Conservation (phyloP, 2,888 invertebrate species). For the Galerucella nymphaeae region DNA sequence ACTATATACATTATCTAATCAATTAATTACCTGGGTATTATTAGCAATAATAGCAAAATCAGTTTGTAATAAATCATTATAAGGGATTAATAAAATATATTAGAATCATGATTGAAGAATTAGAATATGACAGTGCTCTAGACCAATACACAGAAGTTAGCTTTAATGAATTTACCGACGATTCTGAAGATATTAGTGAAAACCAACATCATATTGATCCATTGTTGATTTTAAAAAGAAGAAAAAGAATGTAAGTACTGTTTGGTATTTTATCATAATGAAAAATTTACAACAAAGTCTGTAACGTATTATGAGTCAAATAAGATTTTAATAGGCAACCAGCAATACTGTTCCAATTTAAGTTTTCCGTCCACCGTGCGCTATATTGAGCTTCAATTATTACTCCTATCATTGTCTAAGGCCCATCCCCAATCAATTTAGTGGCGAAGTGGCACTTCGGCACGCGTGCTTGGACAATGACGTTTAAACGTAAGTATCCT, state of each 20-base stretch:
- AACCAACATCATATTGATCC: constrained; percentile 36
- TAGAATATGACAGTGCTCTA: constrained; percentile 44
- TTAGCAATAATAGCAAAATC: constrained; percentile 6
- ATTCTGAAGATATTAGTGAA: constrained; percentile 43
- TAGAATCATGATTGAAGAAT: constrained; percentile 36
- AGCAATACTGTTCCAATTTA: background rate
- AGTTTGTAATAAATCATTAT: background rate
- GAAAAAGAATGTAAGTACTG: constrained; percentile 44
- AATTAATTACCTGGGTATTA: background rate
- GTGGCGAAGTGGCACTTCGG: too few relatives aligned
- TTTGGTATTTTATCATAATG: background rate
- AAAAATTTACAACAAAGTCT: background rate
- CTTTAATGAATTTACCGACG: constrained; percentile 49
- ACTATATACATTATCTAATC: background rate
- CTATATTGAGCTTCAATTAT: too few relatives aligned
- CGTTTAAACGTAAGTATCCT: too few relatives aligned
- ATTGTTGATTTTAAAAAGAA: constrained; percentile 46
- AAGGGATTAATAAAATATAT: background rate
- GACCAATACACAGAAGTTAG: constrained; percentile 50
- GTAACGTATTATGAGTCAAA: too few relatives aligned
- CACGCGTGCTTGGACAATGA: too few relatives aligned
- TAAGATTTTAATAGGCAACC: too few relatives aligned
- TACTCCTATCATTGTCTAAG: too few relatives aligned
- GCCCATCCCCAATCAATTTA: too few relatives aligned
- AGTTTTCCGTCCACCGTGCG: too few relatives aligned